A percentile compares a stretch with the other conserved stretches of the same genome.
Conservation (phyloP, 1,140 invertebrate species). For the Drosophila simulans region DNA sequence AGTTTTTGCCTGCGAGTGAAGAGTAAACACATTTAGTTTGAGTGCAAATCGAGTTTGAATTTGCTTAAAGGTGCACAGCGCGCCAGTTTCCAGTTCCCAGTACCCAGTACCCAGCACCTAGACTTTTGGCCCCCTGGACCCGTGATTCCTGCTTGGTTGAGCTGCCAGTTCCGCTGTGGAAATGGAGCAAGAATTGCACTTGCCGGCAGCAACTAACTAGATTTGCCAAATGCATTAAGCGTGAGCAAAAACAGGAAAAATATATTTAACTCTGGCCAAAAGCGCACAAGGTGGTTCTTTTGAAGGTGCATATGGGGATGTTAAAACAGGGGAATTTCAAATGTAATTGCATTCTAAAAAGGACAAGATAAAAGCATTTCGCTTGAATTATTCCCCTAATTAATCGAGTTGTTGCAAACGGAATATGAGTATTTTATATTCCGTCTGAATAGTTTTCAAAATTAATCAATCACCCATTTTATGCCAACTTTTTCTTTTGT, state of each 20-base stretch:
- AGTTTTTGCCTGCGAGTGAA: slow-evolving; percentile 74
- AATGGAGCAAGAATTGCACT: slow-evolving; percentile 18
- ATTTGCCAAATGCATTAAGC: slow-evolving; percentile 59
- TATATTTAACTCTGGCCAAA: slow-evolving; percentile 2
- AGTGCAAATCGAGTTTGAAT: slow-evolving; percentile 81
- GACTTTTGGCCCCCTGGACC: not conserved
- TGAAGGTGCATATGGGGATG: not conserved
- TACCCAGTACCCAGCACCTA: not conserved
- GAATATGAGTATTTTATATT: too few species aligned
- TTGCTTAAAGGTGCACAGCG: slow-evolving; percentile 64
- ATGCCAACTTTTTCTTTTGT: not conserved
- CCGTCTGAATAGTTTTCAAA: not conserved
- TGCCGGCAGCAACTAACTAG: slow-evolving; percentile 45
- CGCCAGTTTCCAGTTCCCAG: not conserved
- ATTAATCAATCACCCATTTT: not conserved
- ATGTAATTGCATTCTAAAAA: not conserved
- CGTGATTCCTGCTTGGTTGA: not conserved
- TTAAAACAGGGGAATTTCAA: not conserved
- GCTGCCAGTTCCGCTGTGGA: not conserved
- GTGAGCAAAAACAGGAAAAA: slow-evolving; percentile 21
- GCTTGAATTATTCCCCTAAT: not conserved
- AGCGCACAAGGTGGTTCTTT: not conserved
- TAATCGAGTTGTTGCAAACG: too few species aligned
- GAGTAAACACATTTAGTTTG: slow-evolving; percentile 74
- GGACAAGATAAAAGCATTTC: too few species aligned